Conservation (phyloP, 2,888 invertebrate species). For the Cybosia mesomella region DNA sequence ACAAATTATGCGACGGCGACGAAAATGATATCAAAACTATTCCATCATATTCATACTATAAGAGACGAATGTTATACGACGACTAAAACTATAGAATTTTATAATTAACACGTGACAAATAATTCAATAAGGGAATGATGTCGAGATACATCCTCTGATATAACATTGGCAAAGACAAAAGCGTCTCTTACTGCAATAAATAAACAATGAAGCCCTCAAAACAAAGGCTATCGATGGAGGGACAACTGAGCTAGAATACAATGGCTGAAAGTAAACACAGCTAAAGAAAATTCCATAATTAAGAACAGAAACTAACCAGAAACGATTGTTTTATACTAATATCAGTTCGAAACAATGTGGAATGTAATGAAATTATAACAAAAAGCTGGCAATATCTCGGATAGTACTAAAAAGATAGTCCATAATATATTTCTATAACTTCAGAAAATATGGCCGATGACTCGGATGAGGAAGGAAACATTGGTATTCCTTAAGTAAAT, state of each 20-base stretch:
- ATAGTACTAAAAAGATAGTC: not conserved
- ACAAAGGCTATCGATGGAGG: conserved; percentile 61
- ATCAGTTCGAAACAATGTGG: not conserved
- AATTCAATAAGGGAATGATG: conserved; percentile 36
- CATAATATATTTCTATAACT: not conserved
- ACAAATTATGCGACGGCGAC: not conserved
- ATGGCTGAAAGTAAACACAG: conserved; percentile 32
- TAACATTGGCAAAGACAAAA: conserved; percentile 56
- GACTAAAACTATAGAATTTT: conserved; percentile 26
- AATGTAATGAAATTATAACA: not conserved
- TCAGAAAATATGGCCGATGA: no score
- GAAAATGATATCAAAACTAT: not conserved
- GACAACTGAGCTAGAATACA: conserved; percentile 45
- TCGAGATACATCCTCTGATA: conserved; percentile 49
- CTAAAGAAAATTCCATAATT: conserved; percentile 24
- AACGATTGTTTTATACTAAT: not conserved
- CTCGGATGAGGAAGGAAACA: no score
- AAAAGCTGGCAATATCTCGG: not conserved
- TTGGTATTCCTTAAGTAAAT: no score
- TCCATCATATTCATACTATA: not conserved
- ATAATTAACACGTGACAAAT: conserved; percentile 37
- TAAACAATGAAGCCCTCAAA: conserved; percentile 64
- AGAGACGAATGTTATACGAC: not conserved
- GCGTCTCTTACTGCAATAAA: conserved; percentile 56
- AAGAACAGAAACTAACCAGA: conserved; percentile 20